Evolutionary conservation across 2,113 vertebrate species (phyloP).

Genomic region (Syngnathus floridae): DNA sequence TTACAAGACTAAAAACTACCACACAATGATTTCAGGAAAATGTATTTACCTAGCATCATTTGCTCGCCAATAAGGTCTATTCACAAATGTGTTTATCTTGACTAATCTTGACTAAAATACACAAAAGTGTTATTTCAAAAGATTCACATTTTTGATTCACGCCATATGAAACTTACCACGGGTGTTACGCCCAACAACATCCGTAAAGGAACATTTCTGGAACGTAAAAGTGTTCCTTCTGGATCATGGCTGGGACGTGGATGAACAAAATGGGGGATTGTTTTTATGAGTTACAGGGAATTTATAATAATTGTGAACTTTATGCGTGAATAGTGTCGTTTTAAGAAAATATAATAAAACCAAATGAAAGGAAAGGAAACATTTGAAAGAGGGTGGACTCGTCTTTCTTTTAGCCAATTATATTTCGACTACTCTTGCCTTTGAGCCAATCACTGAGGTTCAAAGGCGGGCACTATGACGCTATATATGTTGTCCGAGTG

Average conservation of each 20-base stretch:
- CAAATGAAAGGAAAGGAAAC: not conserved
- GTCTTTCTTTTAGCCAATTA: not conserved
- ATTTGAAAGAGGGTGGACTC: not conserved
- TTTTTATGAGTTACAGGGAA: not conserved
- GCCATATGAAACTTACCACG: conserved; percentile 11
- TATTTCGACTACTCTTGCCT: not conserved
- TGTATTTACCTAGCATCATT: not conserved
- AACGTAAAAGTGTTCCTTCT: conserved; percentile 31
- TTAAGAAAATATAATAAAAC: not conserved
- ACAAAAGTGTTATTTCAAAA: not conserved
- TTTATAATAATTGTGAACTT: not conserved
- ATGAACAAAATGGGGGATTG: not conserved
- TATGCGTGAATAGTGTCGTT: not conserved
- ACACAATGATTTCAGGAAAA: not conserved
- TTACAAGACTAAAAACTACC: not conserved
- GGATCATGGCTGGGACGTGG: not conserved
- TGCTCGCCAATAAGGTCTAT: not conserved
- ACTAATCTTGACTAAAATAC: not conserved
- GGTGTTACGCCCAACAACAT: conserved; percentile 15
- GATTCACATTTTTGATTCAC: not conserved
- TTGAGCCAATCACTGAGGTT: conserved; percentile 1
- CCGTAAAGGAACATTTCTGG: conserved; percentile 17
- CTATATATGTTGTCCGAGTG: conserved; percentile 38
- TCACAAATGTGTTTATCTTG: not conserved
- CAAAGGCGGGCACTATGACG: not conserved